Conservation (phyloP, 1,140 invertebrate genomes). For the Hylaeus anthracinus region DNA sequence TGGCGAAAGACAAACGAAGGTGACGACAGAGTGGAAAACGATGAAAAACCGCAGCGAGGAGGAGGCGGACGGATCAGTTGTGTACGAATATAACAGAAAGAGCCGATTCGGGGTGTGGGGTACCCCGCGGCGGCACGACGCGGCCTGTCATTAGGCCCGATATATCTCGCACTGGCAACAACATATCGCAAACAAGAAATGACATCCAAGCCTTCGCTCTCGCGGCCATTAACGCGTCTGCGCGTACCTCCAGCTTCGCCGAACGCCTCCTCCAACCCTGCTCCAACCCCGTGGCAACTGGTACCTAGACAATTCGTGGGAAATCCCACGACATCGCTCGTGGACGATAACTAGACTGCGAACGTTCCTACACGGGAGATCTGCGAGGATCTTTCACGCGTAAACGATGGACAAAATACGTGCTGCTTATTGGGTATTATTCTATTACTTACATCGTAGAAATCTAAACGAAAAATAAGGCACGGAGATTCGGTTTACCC, state of each 20-base stretch:
- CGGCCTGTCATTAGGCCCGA: conserved; percentile 66
- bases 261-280: conserved; percentile 51
- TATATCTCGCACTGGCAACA: conserved; percentile 64
- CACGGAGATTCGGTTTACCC: no score
- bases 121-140: conserved; percentile 48
- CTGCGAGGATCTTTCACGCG: no score
- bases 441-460: no score
- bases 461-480: no score
- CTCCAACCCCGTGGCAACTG: conserved; percentile 45
- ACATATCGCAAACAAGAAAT: conserved; percentile 68
- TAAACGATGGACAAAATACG: no score
- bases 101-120: conserved; percentile 13
- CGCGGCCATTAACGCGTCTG: conserved; percentile 68
- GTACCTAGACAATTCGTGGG: conserved; percentile 56
- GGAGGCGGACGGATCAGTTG: no score
- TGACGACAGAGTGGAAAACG: background rate
- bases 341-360: no score
- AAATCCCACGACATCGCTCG: conserved; percentile 54
- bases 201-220: conserved; percentile 57
- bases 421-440: no score
- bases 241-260: conserved; percentile 56
- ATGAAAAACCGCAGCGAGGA: background rate
- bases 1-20: background rate
- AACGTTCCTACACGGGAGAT: no score
- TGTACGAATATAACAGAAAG: background rate